Base-by-base conservation (phyloP, 2,888 invertebrate genomes). In the Vannuccia rotundouncinata region DNA sequence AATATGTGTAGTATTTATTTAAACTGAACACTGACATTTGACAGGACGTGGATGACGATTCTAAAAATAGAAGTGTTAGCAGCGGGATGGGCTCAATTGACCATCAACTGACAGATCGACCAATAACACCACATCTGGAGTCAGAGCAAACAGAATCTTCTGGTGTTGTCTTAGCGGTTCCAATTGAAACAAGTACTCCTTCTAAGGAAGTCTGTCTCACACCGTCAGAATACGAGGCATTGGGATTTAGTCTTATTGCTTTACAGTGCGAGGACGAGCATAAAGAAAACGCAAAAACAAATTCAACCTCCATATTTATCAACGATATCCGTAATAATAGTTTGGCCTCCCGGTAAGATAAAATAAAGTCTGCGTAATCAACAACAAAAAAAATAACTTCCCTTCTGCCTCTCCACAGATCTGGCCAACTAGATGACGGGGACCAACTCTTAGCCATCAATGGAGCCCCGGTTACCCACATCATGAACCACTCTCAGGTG, bases 401-500 rank as follows among this genome's bases (percentile, higher is more conserved):
- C 17, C 45, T 45, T 17, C 17, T 17, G 17, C 17, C 45, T 45
- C 17, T 17, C 45, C 45, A 5, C 5, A 66, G 66, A 66, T 66
- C 66, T 27, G 66, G 66, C 66, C 10, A n/a, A 2, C 25, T 66
- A 27, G 22, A 5, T 2, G 66, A 66, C 66, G 66, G 66, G 13
- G 66, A 66, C 22, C 66, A 66, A 27, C 66, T 66, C 22, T 27
- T 66, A 2, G 66, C 66, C 2, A 66, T 66, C 66, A 66, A 66
- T 27, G 66, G 66, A 17, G 13, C 66, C 10, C 66, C 66, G 17
- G 66, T 66, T 27, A 22, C 66, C 22, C 66, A 66, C 66, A 27
- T 66, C 66, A 2, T 66, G 22, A 66, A 66, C 22, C 66, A 66
- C 66, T n/a, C 66, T 27, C 66, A 66, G 22, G 66, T 66, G 66